Evolutionary conservation across 1,140 invertebrate species (phyloP).

Genomic region (Anastatus disparis): DNA sequence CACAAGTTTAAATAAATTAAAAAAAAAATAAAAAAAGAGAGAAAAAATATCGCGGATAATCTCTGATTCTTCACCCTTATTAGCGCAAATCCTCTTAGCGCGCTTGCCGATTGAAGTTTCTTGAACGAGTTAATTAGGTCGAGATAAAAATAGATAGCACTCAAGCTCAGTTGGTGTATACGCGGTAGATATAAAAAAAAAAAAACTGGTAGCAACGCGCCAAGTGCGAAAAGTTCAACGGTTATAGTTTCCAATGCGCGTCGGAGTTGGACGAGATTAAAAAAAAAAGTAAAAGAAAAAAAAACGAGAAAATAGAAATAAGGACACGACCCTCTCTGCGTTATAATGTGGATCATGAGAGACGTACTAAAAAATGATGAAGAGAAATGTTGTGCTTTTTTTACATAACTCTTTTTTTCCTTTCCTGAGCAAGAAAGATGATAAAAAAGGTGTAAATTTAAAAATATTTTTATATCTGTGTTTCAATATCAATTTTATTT

Average conservation of each 20-base stretch:
- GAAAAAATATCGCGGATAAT: neutral
- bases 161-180: too few species aligned
- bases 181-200: constrained; percentile 10
- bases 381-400: too few species aligned
- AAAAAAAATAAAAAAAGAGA: too few species aligned
- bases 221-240: constrained; percentile 9
- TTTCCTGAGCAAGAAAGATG: too few species aligned
- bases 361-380: too few species aligned
- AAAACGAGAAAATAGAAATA: neutral
- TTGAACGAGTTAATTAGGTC: constrained; percentile 33
- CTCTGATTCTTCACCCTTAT: neutral
- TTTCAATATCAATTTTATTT: too few species aligned
- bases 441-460: too few species aligned
- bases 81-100: neutral
- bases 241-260: too few species aligned
- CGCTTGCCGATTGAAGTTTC: neutral
- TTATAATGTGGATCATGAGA: neutral
- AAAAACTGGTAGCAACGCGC: neutral
- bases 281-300: neutral
- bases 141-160: constrained; percentile 28
- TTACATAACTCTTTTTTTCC: too few species aligned
- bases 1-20: too few species aligned
- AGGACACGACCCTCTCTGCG: neutral
- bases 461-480: too few species aligned
- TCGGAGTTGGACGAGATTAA: neutral